phyloP scores from a whole-genome alignment of 2,888 invertebrate species.

The Clitarchus hookeri region DNA sequence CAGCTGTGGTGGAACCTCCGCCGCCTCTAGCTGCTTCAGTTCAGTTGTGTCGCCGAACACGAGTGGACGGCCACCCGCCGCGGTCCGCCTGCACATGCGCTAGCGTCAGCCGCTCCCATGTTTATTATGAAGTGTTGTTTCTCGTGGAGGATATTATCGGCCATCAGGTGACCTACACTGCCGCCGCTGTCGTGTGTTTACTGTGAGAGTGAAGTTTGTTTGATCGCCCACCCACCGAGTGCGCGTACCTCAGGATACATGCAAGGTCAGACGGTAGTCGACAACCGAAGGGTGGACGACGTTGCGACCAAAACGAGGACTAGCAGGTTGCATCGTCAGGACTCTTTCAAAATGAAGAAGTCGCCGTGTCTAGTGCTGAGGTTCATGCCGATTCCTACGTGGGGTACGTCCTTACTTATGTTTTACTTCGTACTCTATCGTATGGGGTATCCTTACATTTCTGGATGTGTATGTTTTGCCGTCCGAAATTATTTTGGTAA shows the following conservation, averaged over 20 bases:
- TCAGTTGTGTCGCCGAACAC: not conserved
- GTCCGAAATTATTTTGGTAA: too few relatives aligned
- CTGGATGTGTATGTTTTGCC: too few relatives aligned
- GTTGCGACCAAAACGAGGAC: not conserved
- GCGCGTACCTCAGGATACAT: not conserved
- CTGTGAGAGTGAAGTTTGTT: not conserved
- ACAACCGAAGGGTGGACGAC: not conserved
- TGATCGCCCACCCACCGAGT: too few relatives aligned
- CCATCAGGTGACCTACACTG: not conserved
- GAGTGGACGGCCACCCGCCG: not conserved
- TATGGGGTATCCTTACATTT: too few relatives aligned
- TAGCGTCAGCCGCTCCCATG: not conserved
- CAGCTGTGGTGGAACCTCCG: not conserved
- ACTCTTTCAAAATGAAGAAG: constrained; percentile 55
- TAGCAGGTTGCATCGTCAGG: constrained; percentile 7
- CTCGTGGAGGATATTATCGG: not conserved
- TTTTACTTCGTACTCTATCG: too few relatives aligned
- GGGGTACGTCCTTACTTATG: constrained; percentile 43
- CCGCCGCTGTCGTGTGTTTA: not conserved
- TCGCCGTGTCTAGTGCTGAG: constrained; percentile 66
- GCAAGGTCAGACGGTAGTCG: not conserved
- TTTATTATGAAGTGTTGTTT: not conserved
- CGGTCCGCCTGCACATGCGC: not conserved
- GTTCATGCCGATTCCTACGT: constrained; percentile 60
- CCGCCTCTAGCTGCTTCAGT: not conserved